phyloP scores from a whole-genome alignment of 2,888 invertebrate species.

The Suillia variegata region DNA sequence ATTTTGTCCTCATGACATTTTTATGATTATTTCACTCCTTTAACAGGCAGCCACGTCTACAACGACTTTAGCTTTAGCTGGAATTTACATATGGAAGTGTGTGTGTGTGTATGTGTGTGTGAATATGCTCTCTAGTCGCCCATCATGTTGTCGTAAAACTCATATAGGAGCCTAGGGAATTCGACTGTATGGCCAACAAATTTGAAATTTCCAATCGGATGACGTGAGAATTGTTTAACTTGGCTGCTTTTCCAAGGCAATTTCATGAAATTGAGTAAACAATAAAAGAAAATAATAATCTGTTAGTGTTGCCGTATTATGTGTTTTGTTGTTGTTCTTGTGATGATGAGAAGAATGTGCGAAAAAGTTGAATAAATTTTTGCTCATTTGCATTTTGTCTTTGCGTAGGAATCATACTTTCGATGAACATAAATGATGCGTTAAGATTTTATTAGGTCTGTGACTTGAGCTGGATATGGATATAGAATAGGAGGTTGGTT shows the following conservation, averaged over 20 bases:
- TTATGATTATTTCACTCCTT: conserved; percentile 59
- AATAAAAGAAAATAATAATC: conserved; percentile 59
- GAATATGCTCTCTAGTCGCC: too few species aligned
- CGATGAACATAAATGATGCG: conserved; percentile 21
- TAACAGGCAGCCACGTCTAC: neutral
- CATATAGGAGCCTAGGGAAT: conserved; percentile 52
- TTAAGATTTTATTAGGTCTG: conserved; percentile 8
- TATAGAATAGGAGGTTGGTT: too few species aligned
- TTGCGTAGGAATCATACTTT: neutral
- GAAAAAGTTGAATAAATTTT: neutral
- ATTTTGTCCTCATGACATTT: conserved; percentile 46
- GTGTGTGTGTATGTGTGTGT: too few species aligned
- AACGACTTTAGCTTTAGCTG: conserved; percentile 28
- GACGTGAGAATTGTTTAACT: conserved; percentile 61
- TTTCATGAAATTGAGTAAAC: conserved; percentile 39
- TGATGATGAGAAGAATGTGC: conserved; percentile 23
- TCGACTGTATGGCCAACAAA: conserved; percentile 43
- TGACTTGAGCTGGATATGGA: too few species aligned
- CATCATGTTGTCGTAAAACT: conserved; percentile 27
- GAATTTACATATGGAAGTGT: conserved; percentile 55
- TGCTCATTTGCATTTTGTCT: conserved; percentile 11
- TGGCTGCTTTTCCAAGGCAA: conserved; percentile 31
- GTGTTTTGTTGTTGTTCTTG: conserved; percentile 23
- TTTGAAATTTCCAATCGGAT: conserved; percentile 58
- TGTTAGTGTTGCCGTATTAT: conserved; percentile 30